Conservation (phyloP, 1,140 invertebrate species). For the Drosophila gunungcola region DNA sequence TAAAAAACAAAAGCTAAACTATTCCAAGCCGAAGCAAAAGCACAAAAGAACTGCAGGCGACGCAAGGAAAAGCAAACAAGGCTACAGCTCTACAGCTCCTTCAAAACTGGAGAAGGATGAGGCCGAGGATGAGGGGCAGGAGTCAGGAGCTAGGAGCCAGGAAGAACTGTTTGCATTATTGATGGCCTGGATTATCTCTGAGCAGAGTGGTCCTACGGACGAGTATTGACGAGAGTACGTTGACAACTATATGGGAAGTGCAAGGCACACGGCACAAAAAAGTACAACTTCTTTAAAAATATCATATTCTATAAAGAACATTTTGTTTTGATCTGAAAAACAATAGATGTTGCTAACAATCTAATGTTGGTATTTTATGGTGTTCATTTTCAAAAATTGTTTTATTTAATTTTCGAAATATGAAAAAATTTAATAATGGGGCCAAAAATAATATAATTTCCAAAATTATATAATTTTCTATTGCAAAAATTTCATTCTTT, state of each 20-base stretch:
- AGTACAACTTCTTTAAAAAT: neutral
- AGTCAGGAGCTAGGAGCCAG: conserved; percentile 19
- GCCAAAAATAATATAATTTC: too few relatives aligned
- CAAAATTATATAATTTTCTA: too few relatives aligned
- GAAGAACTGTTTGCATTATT: conserved; percentile 79
- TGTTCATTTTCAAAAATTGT: too few relatives aligned
- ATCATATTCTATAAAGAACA: too few relatives aligned
- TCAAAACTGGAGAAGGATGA: conserved; percentile 5
- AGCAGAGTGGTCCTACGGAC: conserved; percentile 47
- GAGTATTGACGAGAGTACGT: conserved; percentile 57
- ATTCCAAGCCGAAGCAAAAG: conserved; percentile 44
- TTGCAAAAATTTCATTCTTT: too few relatives aligned
- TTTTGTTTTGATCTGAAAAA: too few relatives aligned
- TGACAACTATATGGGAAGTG: conserved; percentile 65
- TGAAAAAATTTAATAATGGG: too few relatives aligned
- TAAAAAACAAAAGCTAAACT: conserved; percentile 63
- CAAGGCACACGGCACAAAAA: conserved; percentile 4
- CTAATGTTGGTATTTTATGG: too few relatives aligned
- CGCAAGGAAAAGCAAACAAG: conserved; percentile 52
- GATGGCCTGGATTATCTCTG: conserved; percentile 79
- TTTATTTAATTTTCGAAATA: too few relatives aligned
- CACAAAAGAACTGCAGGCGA: conserved; percentile 51
- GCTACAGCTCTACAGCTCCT: conserved; percentile 33
- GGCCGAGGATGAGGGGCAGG: neutral
- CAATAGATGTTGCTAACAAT: too few relatives aligned